These are phyloP conservation scores for Ellobium chinense DNA, from an alignment of 2,888 invertebrate species.

Conservation along the genomic window DNA sequence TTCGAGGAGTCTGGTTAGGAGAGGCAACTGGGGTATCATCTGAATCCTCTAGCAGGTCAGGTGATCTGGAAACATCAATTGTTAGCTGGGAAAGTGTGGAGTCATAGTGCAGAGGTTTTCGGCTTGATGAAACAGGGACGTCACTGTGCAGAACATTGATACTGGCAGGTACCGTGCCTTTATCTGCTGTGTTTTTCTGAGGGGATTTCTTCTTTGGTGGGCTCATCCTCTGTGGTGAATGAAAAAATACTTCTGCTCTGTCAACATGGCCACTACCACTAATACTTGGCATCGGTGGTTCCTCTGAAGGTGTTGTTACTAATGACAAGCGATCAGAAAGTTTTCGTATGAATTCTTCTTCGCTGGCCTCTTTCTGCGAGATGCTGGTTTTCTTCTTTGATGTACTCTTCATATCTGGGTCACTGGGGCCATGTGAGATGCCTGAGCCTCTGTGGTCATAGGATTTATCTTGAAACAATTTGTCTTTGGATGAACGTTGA, in stretches of 20 bases:
- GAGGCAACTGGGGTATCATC: conserved; percentile 38
- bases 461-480: background rate
- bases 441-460: background rate
- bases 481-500: background rate
- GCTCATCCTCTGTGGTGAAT: background rate
- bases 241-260: background rate
- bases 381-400: background rate
- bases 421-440: too few species aligned
- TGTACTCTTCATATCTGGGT: too few species aligned
- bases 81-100: background rate
- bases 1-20: conserved; percentile 10
- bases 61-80: background rate
- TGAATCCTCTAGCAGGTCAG: conserved; percentile 13
- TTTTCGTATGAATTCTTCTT: conserved; percentile 35
- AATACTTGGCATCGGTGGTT: background rate
- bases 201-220: background rate
- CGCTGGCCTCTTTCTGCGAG: conserved; percentile 9
- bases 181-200: background rate
- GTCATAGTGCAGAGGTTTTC: background rate
- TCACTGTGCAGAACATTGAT: background rate
- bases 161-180: background rate
- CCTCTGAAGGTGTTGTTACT: background rate
- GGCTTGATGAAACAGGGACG: background rate
- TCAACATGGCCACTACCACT: background rate
- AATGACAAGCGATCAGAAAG: conserved; percentile 23